Percentiles rank a stretch among this genome's conserved stretches.
phyloP scores from a whole-genome alignment of 2,888 invertebrate genomes.

The Eueremaeus valkanovi region DNA sequence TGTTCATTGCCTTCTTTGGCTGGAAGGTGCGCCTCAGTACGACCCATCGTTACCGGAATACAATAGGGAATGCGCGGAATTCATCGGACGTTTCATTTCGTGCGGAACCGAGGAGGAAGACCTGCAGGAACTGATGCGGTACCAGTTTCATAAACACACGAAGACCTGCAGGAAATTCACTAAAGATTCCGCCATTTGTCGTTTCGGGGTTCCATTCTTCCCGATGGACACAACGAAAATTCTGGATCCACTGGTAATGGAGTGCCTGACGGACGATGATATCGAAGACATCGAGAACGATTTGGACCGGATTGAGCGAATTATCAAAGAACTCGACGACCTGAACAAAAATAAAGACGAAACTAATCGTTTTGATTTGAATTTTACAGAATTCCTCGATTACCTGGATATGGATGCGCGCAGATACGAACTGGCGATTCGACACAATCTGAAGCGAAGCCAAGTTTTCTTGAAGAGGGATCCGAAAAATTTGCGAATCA shows the following conservation, averaged over 20 bases:
- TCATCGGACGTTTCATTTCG: conserved; percentile 11
- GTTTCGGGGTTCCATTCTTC: conserved; percentile 40
- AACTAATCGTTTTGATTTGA: too few relatives aligned
- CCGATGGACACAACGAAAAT: conserved; percentile 32
- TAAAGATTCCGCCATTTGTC: background rate
- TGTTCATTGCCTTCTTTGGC: conserved; percentile 44
- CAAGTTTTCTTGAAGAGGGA: conserved; percentile 9
- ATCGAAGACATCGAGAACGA: too few relatives aligned
- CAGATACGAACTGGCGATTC: background rate
- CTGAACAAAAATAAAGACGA: background rate
- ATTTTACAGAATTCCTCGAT: conserved; percentile 9
- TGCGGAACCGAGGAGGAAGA: background rate
- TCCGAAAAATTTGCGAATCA: conserved; percentile 3
- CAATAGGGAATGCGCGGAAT: background rate
- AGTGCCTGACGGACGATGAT: background rate
- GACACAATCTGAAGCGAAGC: background rate
- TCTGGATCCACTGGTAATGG: conserved; percentile 22
- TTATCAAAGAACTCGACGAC: background rate
- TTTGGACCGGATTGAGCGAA: background rate
- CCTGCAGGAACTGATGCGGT: background rate
- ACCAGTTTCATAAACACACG: conserved; percentile 32
- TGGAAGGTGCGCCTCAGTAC: conserved; percentile 38
- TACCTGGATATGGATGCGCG: background rate
- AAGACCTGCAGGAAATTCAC: background rate
- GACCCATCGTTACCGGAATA: background rate